A percentile compares a stretch with the other conserved stretches of the same genome.
Evolutionary conservation across 2,797 vertebrate species (phyloP).

Genomic region (Microctenopoma steveboyesi): DNA sequence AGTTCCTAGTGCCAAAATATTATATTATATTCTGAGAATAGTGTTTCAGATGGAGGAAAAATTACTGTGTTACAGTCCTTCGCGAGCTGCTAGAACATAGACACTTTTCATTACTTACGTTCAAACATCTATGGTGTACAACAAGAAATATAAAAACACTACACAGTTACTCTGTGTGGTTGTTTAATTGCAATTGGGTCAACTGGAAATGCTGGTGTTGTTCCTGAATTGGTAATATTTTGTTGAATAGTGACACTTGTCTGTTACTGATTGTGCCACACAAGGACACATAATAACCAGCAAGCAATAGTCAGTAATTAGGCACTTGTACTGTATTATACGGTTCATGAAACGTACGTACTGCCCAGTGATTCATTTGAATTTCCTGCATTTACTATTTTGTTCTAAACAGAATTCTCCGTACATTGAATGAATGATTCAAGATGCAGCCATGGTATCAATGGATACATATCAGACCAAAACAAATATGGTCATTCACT

Average conservation of each 20-base stretch:
- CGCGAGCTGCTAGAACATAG: background rate
- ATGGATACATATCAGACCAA: background rate
- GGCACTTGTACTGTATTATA: background rate
- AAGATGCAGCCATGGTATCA: conserved; percentile 5
- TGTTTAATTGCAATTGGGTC: background rate
- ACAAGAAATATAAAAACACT: background rate
- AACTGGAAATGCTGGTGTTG: background rate
- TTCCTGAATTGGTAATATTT: background rate
- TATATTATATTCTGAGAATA: background rate
- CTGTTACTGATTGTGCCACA: background rate
- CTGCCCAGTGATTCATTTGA: background rate
- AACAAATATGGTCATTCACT: background rate
- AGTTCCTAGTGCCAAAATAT: background rate
- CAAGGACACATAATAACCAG: background rate
- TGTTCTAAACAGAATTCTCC: background rate
- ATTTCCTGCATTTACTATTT: background rate
- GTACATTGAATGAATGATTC: background rate
- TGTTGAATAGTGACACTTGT: no score
- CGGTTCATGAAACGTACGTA: no score
- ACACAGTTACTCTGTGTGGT: no score
- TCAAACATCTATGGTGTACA: background rate
- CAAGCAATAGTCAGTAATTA: background rate
- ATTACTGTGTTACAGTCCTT: background rate
- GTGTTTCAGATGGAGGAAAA: background rate
- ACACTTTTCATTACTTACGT: background rate